Evolutionary conservation across 2,113 vertebrate species (phyloP), one percentile per base, ranked within the genome.

Genomic region (Raja brachyura): DNA sequence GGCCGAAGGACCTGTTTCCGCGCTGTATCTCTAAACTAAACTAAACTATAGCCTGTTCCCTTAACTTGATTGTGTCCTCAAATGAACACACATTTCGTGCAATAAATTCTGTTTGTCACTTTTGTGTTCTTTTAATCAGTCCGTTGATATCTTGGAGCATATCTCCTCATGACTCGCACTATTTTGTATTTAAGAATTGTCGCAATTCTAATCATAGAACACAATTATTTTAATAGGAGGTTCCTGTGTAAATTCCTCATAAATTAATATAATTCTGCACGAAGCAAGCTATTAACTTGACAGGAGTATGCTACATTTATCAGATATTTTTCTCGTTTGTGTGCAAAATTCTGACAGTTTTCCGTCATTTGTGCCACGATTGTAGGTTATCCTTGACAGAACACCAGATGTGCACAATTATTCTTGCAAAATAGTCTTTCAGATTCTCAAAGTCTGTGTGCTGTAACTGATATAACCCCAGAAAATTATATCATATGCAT

Each of bases 321-420:
- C 90, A 74, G 18, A 90, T 68, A 31, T 73, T 48, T 6, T 73
- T 54, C 3, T 70, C 31, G 18, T 54, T 22, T 13, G n/a, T 66
- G 83, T 33, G 5, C 90, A 92, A 48, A 22, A 92, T 25, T 92
- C 33, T 54, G 90, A 92, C 90, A 92, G 90, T 74, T 92, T 92
- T 92, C 90, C 90, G 54, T 92, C 90, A 92, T 73, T 70, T 48
- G 31, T 20, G n/a, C 88, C 3, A 5, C 81, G 25, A 39, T 90
- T 92, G 90, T 48, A 92, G 66, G 90, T 92, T 92, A 73, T 73
- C 33, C 90, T 73, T 92, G 68, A 92, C 90, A 92, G 90, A 92
- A 54, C 90, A 92, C 90, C 90, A 92, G 90, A 92, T 92, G 90
- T 92, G 90, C 68, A 54, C 73, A 73, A 92, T 92, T 92, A 92